phyloP scores from a whole-genome alignment of 2,888 invertebrate species.

The Leptopterna dolabrata region DNA sequence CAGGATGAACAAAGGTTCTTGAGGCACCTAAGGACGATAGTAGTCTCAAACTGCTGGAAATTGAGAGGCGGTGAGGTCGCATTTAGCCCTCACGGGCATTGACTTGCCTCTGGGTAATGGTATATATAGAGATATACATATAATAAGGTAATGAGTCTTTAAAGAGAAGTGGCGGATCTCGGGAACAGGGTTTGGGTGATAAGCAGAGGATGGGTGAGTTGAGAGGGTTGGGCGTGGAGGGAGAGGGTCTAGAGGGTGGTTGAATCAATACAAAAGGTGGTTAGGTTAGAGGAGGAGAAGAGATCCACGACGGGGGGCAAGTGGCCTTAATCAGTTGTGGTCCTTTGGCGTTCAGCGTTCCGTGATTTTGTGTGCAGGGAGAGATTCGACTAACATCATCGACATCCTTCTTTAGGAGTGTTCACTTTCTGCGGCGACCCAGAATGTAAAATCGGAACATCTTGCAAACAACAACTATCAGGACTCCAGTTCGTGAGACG shows the following conservation, averaged over 20 bases:
- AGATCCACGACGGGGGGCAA: not conserved
- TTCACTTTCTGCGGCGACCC: not conserved
- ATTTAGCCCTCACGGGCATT: too few species aligned
- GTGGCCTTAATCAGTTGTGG: conserved; percentile 18
- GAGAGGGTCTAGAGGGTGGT: conserved; percentile 34
- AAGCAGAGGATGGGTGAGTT: not conserved
- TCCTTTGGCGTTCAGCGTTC: not conserved
- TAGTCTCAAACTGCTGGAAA: too few species aligned
- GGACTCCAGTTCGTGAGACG: not conserved
- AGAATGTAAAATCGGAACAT: not conserved
- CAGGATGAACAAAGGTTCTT: too few species aligned
- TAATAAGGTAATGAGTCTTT: conserved; percentile 16
- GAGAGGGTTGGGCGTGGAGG: not conserved
- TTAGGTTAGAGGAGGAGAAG: conserved; percentile 37
- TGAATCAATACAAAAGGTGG: conserved; percentile 50
- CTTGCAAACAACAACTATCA: not conserved
- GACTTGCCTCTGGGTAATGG: too few species aligned
- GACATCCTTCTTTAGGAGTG: not conserved
- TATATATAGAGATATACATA: not conserved
- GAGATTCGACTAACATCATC: not conserved
- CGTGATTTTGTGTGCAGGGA: not conserved
- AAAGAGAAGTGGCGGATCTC: not conserved
- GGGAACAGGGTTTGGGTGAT: not conserved
- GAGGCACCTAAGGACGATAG: too few species aligned
- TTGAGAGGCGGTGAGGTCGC: too few species aligned